Percentiles rank a stretch among this genome's conserved stretches.
These are phyloP conservation scores for Nesogale talazaci DNA, from an alignment of 2,113 vertebrate genomes.

Conservation along the genomic window DNA sequence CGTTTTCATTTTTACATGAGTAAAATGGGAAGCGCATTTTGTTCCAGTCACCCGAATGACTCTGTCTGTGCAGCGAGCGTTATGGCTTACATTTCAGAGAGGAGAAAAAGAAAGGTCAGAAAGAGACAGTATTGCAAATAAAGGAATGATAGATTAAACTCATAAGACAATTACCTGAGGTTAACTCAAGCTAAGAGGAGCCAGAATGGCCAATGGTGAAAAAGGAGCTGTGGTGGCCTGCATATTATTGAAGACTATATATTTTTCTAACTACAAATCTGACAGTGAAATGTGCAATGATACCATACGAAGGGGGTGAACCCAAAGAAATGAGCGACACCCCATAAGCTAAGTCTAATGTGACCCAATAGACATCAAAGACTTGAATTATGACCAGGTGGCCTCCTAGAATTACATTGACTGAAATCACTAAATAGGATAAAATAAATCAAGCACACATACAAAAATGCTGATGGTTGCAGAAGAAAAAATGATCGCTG, in stretches of 20 bases:
- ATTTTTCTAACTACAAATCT: conserved; percentile 32
- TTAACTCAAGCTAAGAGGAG: conserved; percentile 46
- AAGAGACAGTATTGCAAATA: background rate
- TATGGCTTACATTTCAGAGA: conserved; percentile 13
- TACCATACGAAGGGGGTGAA: background rate
- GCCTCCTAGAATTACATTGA: conserved; percentile 1
- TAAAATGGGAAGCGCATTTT: conserved; percentile 45
- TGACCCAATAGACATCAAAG: background rate
- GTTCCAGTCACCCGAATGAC: conserved; percentile 21
- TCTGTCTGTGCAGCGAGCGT: background rate
- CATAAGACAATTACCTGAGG: conserved; percentile 55
- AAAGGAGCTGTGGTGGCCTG: background rate
- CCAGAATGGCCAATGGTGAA: conserved; percentile 21
- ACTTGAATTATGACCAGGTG: conserved; percentile 27
- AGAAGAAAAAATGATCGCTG: conserved; percentile 39
- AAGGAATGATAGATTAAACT: conserved; percentile 65
- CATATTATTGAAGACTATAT: conserved; percentile 51
- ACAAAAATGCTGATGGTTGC: conserved; percentile 36
- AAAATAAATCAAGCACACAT: conserved; percentile 54
- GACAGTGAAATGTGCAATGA: background rate
- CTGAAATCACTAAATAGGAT: conserved; percentile 44
- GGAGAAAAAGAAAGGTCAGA: conserved; percentile 9
- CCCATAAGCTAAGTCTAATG: background rate
- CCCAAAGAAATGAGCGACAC: background rate
- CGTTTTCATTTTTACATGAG: conserved; percentile 17